Conservation (phyloP, 2,888 invertebrate species). For the Heterodera filipjevi region DNA sequence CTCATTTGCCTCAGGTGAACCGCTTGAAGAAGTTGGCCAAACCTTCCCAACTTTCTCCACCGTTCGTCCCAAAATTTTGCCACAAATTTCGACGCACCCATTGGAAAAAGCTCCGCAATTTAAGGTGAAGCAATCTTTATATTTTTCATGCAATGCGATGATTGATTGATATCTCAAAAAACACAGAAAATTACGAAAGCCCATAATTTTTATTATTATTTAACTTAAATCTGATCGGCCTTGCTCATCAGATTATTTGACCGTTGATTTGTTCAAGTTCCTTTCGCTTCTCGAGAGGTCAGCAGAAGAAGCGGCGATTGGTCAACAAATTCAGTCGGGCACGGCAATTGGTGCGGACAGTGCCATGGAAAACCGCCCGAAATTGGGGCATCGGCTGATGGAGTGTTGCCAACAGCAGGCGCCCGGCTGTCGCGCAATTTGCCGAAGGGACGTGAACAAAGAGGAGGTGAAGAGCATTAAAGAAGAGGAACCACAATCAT, state of each 20-base stretch:
- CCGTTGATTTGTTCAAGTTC: neutral
- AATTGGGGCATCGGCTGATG: constrained; percentile 33
- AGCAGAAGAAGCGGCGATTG: neutral
- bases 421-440: constrained; percentile 45
- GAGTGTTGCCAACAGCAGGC: constrained; percentile 46
- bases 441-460: constrained; percentile 42
- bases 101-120: constrained; percentile 19
- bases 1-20: constrained; percentile 3
- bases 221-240: no score
- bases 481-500: neutral
- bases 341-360: neutral
- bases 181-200: no score
- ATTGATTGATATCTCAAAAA: no score
- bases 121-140: constrained; percentile 12
- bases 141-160: no score
- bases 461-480: constrained; percentile 34
- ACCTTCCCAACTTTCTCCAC: neutral
- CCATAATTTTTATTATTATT: no score
- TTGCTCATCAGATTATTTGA: neutral
- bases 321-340: constrained; percentile 3
- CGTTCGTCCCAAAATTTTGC: neutral
- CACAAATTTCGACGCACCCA: constrained; percentile 15
- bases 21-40: neutral
- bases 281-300: constrained; percentile 15
- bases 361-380: neutral